These are phyloP conservation scores for Scaptomyza polygonia DNA, from an alignment of 2,888 invertebrate genomes.

Conservation along the genomic window DNA sequence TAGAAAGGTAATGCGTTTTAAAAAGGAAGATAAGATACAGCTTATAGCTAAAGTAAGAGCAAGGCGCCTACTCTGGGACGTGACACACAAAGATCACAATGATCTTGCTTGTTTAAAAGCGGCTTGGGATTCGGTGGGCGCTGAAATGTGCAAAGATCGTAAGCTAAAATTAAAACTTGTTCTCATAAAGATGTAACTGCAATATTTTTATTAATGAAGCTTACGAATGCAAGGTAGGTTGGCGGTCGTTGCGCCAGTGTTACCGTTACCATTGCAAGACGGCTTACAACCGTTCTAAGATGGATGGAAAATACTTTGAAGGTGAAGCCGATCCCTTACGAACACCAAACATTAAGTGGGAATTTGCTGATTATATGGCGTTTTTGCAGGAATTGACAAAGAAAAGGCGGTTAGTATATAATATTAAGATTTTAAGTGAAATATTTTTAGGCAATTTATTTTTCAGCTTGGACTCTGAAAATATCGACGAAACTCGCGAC, in stretches of 20 bases:
- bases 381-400: conserved; percentile 31
- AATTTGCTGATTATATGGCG: conserved; percentile 48
- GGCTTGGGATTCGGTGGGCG: conserved; percentile 41
- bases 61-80: conserved; percentile 44
- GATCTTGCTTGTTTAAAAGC: conserved; percentile 32
- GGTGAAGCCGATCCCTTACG: conserved; percentile 42
- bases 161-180: not conserved
- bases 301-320: not conserved
- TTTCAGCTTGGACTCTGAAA: conserved; percentile 20
- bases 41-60: conserved; percentile 39
- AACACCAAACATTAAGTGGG: conserved; percentile 41
- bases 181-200: not conserved
- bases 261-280: conserved; percentile 44
- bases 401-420: conserved; percentile 6
- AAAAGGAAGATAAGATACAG: conserved; percentile 34
- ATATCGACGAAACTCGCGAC: conserved; percentile 3
- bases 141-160: conserved; percentile 39
- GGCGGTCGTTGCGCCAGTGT: conserved; percentile 50
- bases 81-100: conserved; percentile 33
- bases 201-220: conserved; percentile 13
- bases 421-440: not conserved
- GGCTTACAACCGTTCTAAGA: conserved; percentile 19
- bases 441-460: too few relatives aligned
- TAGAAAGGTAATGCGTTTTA: conserved; percentile 29
- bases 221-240: conserved; percentile 42